Base-by-base conservation (phyloP, 2,888 invertebrate genomes). In the Leptogaster cylindrica region DNA sequence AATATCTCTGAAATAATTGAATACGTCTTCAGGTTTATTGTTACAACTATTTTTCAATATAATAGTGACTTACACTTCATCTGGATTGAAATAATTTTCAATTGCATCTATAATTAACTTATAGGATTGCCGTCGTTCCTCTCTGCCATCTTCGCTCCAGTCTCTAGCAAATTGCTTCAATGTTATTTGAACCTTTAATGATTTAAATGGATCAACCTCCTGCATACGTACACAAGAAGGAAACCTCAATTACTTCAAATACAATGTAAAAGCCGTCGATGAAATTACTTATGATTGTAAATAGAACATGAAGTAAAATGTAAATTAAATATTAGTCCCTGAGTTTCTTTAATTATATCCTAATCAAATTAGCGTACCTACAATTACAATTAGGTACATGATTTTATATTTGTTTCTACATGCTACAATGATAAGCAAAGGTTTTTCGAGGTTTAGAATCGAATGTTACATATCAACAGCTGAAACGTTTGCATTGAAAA, bases 161-260 rank as follows among this genome's bases (percentile, higher is more conserved):
- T 99, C 99, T 0, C 99, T 85, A n/a, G 94, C 94, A 75, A 99
- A 87, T 79, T 98, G 97, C 79, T 97, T 96, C 72, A 99, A 82
- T 2, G 96, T 95, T 14, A 93, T 92, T 79, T 95, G 93, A 31
- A 97, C 94, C 85, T 97, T 78, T 77, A 80, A 79, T 77, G 78
- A 77, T 78, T 79, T 76, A 71, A 79, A 77, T 76, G 77, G 77
- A 76, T 80, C 80, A 77, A 79, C 77, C 25, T 25, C 46, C 70
- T 70, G 66, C n/a, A n/a, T n/a, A n/a, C n/a, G n/a, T 63, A 61
- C 23, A 68, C 41, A 64, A 64, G 31, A 39, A 52, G 48, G n/a
- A n/a, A n/a, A 16, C 18, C 41, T 23, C 12, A 33, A 36, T 12
- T 25, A 44, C 16, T 20, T 28, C 33, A 51, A 68, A 3, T 61